Evolutionary conservation across 1,140 invertebrate genomes (phyloP).

Genomic region (Drosophila paulistorum): DNA sequence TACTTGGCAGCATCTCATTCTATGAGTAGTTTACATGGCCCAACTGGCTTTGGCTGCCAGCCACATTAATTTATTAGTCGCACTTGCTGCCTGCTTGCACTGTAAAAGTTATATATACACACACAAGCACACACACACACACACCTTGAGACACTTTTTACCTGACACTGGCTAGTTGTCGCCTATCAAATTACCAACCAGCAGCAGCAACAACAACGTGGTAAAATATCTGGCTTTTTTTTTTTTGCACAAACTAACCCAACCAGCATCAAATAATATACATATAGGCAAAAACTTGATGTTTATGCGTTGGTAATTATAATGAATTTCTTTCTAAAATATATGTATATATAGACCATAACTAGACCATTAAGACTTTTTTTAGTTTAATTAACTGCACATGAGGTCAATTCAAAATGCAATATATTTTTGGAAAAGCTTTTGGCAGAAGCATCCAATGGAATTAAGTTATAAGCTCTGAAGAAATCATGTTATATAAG

Average conservation of each 20-base stretch:
- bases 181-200: conserved; percentile 72
- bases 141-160: conserved; percentile 58
- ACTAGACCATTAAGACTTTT: too few species aligned
- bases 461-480: too few species aligned
- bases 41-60: conserved; percentile 52
- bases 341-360: too few species aligned
- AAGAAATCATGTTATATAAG: neutral
- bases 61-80: conserved; percentile 76
- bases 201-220: conserved; percentile 31
- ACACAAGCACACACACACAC: conserved; percentile 1
- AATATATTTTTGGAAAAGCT: too few species aligned
- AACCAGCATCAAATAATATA: conserved; percentile 12
- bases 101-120: conserved; percentile 62
- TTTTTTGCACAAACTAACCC: neutral
- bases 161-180: conserved; percentile 59
- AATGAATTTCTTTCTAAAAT: conserved; percentile 29
- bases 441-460: too few species aligned
- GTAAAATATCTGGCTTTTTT: neutral
- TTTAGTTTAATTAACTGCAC: too few species aligned
- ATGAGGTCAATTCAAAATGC: too few species aligned
- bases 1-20: conserved; percentile 49
- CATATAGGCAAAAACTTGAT: conserved; percentile 16
- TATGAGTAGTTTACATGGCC: conserved; percentile 61
- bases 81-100: conserved; percentile 60
- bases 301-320: conserved; percentile 46